Evolutionary conservation across 2,113 vertebrate species (phyloP), one percentile per base, ranked within the genome.

Genomic region (Cromileptes altivelis): DNA sequence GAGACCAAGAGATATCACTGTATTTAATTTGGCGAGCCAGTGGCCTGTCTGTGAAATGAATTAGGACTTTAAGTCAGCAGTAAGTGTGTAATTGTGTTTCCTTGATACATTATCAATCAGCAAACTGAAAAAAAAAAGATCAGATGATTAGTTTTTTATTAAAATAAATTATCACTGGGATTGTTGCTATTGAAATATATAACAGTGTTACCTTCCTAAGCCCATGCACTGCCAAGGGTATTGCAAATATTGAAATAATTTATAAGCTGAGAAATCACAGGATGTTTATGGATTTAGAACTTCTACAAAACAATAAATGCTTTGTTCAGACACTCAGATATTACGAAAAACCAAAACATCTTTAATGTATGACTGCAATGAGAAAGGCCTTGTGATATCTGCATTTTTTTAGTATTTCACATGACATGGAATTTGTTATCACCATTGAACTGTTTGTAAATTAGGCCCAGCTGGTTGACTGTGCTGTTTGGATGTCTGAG

Each of bases 21-120:
- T 71, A 88, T 94, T 90, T 91, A 86, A 93, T 93, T 93, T 92
- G 88, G 90, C 68, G 75, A 87, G 85, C 81, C 84, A 85, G 72
- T 88, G 85, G 86, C 74, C 89, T 86, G 86, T 82, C 87, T 69
- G 82, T 57, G 84, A 86, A 88, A 92, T 92, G 71, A 94, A 91
- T 91, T 82, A 92, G 81, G 77, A 74, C 19, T 85, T 79, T 21
- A 82, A 87, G 82, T 93, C 87, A 68, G 86, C 83, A 69, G 69
- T 53, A 81, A 78, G 75, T 75, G 89, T 87, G 87, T 92, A 91
- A 93, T 89, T 90, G 84, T 91, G 85, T 90, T 91, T 81, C 88
- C 86, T 60, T 88, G 86, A 89, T 83, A 88, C 79, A 87, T 90
- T 91, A 87, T 78, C 89, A 87, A 89, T 92, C 88, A 91, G 86